Conservation (phyloP, 2,113 vertebrate genomes). For the Campylorhamphus procurvoides region DNA sequence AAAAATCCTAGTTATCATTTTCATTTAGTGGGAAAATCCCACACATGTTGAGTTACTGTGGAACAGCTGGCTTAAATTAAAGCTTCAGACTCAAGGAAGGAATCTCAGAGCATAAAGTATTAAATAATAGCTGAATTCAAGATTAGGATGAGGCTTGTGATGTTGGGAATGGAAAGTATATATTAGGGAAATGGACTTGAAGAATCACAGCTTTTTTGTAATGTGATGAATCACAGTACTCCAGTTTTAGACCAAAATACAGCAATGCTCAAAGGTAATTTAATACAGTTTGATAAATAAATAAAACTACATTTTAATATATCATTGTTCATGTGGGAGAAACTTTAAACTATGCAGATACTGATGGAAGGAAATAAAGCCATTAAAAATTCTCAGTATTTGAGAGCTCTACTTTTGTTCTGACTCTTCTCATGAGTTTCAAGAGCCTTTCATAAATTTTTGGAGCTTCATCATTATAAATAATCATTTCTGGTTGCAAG, state of each 20-base stretch:
- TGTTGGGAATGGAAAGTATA: not conserved
- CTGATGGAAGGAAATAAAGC: not conserved
- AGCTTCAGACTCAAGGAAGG: constrained; percentile 13
- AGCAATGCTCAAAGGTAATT: not conserved
- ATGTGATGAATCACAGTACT: not conserved
- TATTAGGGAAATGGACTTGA: not conserved
- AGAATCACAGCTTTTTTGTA: not conserved
- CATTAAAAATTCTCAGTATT: not conserved
- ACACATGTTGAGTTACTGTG: constrained; percentile 14
- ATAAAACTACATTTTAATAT: not conserved
- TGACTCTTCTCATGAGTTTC: not conserved
- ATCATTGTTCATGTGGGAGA: not conserved
- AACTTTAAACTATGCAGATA: not conserved
- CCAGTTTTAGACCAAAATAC: not conserved
- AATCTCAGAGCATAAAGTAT: not conserved
- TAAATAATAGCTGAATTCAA: constrained; percentile 27
- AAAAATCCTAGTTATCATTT: not conserved
- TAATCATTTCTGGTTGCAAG: not conserved
- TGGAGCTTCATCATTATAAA: not conserved
- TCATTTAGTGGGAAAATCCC: constrained; percentile 9
- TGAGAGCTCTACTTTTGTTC: not conserved
- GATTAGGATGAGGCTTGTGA: not conserved
- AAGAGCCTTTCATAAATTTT: not conserved
- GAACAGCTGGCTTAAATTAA: constrained; percentile 41
- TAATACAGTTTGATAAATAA: not conserved